phyloP scores from a whole-genome alignment of 2,113 vertebrate genomes.

The Noturus placidus region DNA sequence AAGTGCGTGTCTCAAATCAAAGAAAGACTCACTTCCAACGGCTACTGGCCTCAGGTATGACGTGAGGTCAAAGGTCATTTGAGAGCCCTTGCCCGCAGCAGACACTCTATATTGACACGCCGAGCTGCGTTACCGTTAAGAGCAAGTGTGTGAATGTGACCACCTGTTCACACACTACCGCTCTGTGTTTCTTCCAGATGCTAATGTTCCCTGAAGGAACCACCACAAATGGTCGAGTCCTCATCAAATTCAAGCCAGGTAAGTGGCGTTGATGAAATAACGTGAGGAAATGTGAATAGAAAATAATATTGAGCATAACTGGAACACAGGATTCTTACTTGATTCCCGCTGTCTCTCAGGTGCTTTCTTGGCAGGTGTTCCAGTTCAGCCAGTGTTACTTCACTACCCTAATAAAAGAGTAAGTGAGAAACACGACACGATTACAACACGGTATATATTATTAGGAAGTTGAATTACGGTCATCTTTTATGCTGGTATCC shows the following conservation, averaged over 20 bases:
- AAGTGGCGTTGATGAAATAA: constrained; percentile 30
- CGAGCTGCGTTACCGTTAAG: neutral
- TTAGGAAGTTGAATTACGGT: neutral
- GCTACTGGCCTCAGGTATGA: constrained; percentile 85
- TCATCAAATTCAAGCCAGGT: constrained; percentile 90
- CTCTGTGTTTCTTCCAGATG: constrained; percentile 68
- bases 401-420: constrained; percentile 83
- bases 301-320: neutral
- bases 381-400: constrained; percentile 85
- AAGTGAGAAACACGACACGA: constrained; percentile 55
- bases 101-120: neutral
- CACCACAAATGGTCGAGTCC: constrained; percentile 80
- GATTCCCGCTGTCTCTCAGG: constrained; percentile 62
- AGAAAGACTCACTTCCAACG: constrained; percentile 78
- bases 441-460: neutral
- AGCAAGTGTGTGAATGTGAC: neutral
- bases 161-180: neutral
- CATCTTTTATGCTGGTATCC: neutral
- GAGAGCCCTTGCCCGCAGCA: neutral
- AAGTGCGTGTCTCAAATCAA: constrained; percentile 78
- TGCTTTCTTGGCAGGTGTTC: constrained; percentile 85
- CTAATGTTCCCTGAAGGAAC: constrained; percentile 89
- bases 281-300: neutral
- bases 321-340: neutral
- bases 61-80: neutral